phyloP scores from a whole-genome alignment of 2,888 invertebrate genomes.

The Tetranychus piercei region DNA sequence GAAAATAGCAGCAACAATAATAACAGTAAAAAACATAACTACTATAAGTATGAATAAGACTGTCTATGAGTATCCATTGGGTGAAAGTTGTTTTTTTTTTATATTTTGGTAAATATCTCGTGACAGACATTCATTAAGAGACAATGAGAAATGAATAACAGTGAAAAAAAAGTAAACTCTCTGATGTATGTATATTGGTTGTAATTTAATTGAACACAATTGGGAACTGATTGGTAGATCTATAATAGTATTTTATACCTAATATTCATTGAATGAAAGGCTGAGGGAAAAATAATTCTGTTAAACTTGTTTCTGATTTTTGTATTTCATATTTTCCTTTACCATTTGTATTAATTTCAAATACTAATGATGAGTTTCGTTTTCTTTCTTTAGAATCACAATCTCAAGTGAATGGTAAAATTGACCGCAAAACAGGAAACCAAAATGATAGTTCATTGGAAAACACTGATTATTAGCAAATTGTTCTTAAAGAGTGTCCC shows the following conservation, averaged over 20 bases:
- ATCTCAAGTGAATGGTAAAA: too few relatives aligned
- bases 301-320: too few relatives aligned
- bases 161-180: not conserved
- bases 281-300: too few relatives aligned
- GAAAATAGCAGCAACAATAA: not conserved
- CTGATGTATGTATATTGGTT: not conserved
- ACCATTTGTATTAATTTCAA: too few relatives aligned
- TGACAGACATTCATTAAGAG: conserved; percentile 1
- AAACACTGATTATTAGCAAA: too few relatives aligned
- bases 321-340: too few relatives aligned
- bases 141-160: not conserved
- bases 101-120: not conserved
- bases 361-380: too few relatives aligned
- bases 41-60: not conserved
- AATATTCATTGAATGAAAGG: not conserved
- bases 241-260: not conserved
- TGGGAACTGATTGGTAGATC: not conserved
- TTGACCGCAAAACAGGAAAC: too few relatives aligned
- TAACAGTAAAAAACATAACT: not conserved
- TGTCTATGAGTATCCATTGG: not conserved
- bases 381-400: too few relatives aligned
- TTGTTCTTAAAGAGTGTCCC: too few relatives aligned
- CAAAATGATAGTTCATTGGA: too few relatives aligned
- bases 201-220: conserved; percentile 1
- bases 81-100: not conserved